Base-by-base conservation (phyloP, 2,113 vertebrate genomes). In the Heteronetta atricapilla region DNA sequence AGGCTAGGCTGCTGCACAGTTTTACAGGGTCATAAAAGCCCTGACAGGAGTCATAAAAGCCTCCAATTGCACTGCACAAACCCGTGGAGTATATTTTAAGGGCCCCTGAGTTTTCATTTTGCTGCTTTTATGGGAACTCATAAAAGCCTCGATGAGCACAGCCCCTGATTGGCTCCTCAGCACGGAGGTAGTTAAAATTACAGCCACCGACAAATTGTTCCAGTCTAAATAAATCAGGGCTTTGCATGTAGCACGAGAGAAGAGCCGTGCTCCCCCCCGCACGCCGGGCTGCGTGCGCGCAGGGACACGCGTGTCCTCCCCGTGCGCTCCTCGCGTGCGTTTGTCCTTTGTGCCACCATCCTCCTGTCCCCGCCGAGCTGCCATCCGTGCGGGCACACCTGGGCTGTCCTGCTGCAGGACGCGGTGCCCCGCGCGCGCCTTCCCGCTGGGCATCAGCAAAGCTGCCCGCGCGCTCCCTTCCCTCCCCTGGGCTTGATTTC, bases 21-120 rank as follows among this genome's bases (percentile, higher is more conserved):
- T 98, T 98, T 98, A 98, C 98, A 89, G 98, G 98, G 98, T 98
- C 97, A 97, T 98, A 98, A 98, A 98, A 98, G 97, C 97, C 98
- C 96, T 98, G 98, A 98, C 98, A 98, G 98, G 98, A 98, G 97
- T 98, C 98, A 98, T 98, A 98, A 98, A 98, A 98, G 98, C 97
- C 97, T 98, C 97, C 98, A 96, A 98, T 98, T 98, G 98, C 97
- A 97, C 97, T 94, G 97, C 97, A 97, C 97, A 97, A 98, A 97
- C 98, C 98, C 97, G 63, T 94, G 97, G 98, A 98, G 98, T 98
- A 97, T 98, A 98, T 98, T 98, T 98, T 98, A 98, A 98, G 98
- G 98, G 97, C 98, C 98, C 98, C 98, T 98, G 98, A 98, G 98
- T 98, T 98, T 98, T 98, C 98, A 98, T 98, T 98, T 98, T 98